A percentile compares a stretch with the other conserved stretches of the same genome.
phyloP scores from a whole-genome alignment of 2,888 invertebrate genomes.

The Hyppa rectilinea region DNA sequence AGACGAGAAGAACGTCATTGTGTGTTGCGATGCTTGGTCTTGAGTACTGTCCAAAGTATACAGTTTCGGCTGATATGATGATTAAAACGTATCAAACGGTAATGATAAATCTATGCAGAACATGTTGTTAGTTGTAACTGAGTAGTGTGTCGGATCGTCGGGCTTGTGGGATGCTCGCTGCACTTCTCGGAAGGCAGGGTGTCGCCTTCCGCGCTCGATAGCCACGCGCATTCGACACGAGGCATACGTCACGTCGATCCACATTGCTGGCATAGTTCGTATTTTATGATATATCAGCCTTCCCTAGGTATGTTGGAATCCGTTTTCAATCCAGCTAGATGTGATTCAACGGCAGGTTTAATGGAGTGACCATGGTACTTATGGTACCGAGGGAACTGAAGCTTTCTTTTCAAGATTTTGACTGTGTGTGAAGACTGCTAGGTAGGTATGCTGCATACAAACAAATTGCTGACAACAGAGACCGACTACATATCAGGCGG shows the following conservation, averaged over 20 bases:
- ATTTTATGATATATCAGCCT: slow-evolving; percentile 20
- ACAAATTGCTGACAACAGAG: background rate
- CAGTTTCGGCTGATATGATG: background rate
- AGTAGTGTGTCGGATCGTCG: slow-evolving; percentile 27
- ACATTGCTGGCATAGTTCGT: slow-evolving; percentile 39
- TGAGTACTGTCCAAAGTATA: background rate
- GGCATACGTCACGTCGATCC: slow-evolving; percentile 52
- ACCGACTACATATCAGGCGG: background rate
- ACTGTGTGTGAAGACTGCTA: background rate
- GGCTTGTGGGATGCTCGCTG: slow-evolving; percentile 68
- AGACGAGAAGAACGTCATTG: background rate
- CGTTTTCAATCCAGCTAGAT: slow-evolving; percentile 11
- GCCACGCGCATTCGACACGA: slow-evolving; percentile 53
- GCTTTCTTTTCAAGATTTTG: background rate
- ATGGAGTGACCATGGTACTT: slow-evolving; percentile 1
- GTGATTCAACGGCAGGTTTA: background rate
- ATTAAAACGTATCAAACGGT: slow-evolving; percentile 14
- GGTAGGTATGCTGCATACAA: background rate
- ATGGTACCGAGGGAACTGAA: background rate
- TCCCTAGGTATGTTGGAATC: slow-evolving; percentile 4
- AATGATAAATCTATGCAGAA: slow-evolving; percentile 30
- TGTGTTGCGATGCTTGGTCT: background rate
- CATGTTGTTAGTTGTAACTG: slow-evolving; percentile 28
- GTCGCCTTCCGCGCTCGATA: slow-evolving; percentile 72
- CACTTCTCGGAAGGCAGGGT: slow-evolving; percentile 78